These are phyloP conservation scores for Tenthredo amoena DNA, from an alignment of 2,888 invertebrate species.

Conservation along the genomic window DNA sequence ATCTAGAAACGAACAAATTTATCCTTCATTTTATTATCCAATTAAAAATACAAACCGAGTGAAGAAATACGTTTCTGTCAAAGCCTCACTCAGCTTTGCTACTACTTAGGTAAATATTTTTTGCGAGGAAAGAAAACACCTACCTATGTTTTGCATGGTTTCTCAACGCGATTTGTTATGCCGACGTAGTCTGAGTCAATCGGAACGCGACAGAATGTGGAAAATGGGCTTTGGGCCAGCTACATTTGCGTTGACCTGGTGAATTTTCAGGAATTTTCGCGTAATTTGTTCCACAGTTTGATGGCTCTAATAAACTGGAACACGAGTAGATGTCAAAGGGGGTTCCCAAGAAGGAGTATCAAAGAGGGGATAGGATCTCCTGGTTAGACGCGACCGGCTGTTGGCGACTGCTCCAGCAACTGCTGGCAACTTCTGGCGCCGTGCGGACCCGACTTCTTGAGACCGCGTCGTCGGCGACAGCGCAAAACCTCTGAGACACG, in stretches of 20 bases:
- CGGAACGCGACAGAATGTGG: background rate
- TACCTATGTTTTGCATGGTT: background rate
- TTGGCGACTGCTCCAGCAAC: slow-evolving; percentile 22
- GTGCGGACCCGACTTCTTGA: slow-evolving; percentile 47
- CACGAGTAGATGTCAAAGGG: slow-evolving; percentile 9
- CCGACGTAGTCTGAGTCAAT: background rate
- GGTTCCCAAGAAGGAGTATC: slow-evolving; percentile 22
- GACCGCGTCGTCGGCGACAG: slow-evolving; percentile 43
- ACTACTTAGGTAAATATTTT: background rate
- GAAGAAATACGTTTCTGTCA: background rate
- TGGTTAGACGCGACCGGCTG: slow-evolving; percentile 48
- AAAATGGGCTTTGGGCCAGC: background rate
- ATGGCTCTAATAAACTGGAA: slow-evolving; percentile 17
- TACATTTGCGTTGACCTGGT: background rate
- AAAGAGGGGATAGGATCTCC: slow-evolving; percentile 16
- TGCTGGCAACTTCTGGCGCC: slow-evolving; percentile 42
- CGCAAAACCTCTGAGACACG: slow-evolving; percentile 46
- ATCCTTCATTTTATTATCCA: slow-evolving; percentile 31
- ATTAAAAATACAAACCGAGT: slow-evolving; percentile 5
- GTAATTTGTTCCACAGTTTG: background rate
- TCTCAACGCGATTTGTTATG: background rate
- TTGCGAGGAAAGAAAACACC: background rate
- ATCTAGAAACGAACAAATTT: slow-evolving; percentile 6
- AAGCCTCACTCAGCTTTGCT: slow-evolving; percentile 12
- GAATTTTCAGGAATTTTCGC: background rate